Conservation (phyloP, 1,140 invertebrate genomes). For the Zelostemma sp. region DNA sequence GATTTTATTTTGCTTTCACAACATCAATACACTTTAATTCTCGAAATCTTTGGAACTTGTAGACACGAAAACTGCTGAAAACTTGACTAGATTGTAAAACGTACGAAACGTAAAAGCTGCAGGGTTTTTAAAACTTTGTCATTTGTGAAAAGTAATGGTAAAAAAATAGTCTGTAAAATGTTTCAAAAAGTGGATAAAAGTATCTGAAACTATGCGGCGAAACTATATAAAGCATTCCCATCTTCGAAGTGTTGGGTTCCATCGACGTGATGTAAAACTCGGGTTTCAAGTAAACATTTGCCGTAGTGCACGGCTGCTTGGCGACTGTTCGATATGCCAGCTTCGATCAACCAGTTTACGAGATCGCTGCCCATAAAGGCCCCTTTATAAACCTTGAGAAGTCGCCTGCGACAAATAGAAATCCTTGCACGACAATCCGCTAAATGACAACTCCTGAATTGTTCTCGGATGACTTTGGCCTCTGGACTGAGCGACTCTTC, state of each 20-base stretch:
- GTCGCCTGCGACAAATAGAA: constrained; percentile 76
- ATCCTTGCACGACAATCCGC: constrained; percentile 85
- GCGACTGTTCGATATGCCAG: constrained; percentile 81
- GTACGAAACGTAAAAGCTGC: no score
- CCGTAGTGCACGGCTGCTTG: constrained; percentile 86
- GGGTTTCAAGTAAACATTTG: constrained; percentile 84
- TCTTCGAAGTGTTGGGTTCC: constrained; percentile 86
- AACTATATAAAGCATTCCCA: constrained; percentile 78
- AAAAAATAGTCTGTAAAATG: no score
- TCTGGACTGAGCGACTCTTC: constrained; percentile 82
- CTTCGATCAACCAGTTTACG: constrained; percentile 87
- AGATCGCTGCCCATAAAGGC: constrained; percentile 89
- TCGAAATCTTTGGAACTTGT: no score
- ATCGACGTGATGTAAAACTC: constrained; percentile 86
- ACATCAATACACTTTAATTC: no score
- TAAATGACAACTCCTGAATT: constrained; percentile 88
- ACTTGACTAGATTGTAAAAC: no score
- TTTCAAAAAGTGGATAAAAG: no score
- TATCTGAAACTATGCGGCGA: constrained; percentile 58
- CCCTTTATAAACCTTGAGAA: constrained; percentile 79
- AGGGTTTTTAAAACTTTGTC: no score
- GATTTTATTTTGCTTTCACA: no score
- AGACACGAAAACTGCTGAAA: no score
- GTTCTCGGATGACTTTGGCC: constrained; percentile 87
- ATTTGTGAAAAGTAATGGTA: no score